Evolutionary conservation across 2,113 vertebrate genomes (phyloP), one percentile per base, ranked within the genome.

Genomic region (Tapirus terrestris): DNA sequence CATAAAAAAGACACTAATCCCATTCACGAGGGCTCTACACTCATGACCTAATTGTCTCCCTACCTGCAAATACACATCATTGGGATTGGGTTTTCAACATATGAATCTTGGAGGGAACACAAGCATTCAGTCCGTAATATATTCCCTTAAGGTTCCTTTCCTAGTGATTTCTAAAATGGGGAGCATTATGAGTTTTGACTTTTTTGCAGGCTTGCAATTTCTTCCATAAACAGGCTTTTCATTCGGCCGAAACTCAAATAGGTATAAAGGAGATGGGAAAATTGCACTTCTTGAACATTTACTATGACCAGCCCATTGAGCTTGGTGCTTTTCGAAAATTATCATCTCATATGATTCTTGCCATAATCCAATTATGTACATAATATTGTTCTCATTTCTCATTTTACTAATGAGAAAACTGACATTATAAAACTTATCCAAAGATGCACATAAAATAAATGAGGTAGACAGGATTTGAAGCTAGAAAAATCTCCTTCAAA

Each of bases 131-230:
- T 12, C 31, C 29, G 9, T 4, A 18, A 45, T 12, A 8, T 94
- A 87, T 98, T 98, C 97, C 97, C 98, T 96, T 96, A 96, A 97
- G 97, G 91, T 96, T 97, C 97, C 86, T 97, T 89, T 95, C 96
- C 90, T 90, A 76, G 85, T 94, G 97, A 97, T 67, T 51, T 39
- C 79, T 97, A 10, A 97, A 98, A 98, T 65, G 90, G 84, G 96
- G 31, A 98, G 82, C 96, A 97, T 60, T 81, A 96, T 97, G 58
- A 93, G 53, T 60, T 98, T 97, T 98, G 97, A 97, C 92, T 97
- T 91, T 89, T 89, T 86, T 97, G 97, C 96, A 98, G 96, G 70
- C 92, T 97, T 98, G 18, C 43, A 45, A 16, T 97, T 94, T 96
- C 21, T 29, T 97, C 90, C 72, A 63, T 82, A 97, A 92, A 95